Evolutionary conservation across 2,113 vertebrate genomes (phyloP), one percentile per base, ranked within the genome.

Genomic region (Alexandromys fortis): DNA sequence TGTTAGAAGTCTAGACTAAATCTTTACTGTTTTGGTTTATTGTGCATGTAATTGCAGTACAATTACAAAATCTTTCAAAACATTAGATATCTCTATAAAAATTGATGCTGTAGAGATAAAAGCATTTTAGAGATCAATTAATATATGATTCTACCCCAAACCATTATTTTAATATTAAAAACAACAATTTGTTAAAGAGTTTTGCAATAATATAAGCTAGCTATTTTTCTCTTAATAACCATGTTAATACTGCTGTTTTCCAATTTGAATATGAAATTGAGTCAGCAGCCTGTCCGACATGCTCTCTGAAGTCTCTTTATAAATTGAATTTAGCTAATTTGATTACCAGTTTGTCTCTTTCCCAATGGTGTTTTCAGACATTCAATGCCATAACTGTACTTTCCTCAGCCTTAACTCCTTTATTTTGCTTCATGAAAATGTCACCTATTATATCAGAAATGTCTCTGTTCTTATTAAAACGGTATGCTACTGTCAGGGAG

Each of bases 221-320:
- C 13, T 79, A 78, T 91, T 97, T 96, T 97, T 89, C 83, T 96
- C 72, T 95, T 96, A 95, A 95, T 94, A 91, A 85, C 75, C 90
- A 65, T 96, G 78, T 67, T 96, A 95, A 96, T 94, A 68, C 38
- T 91, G 26, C 49, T 90, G 0, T 93, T 96, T 97, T 94, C 67
- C 91, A 93, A n/a, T 92, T 93, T 92, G 68, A 91, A 70, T 30
- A 67, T 94, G 75, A 96, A 97, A 94, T 91, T 90, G 73, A 96
- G 94, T 97, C 94, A 97, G 97, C 82, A 96, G n/a, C 42, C 82
- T 97, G 9, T 90, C 86, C 49, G 10, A 86, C n/a, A 22, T 76
- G 6, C 94, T 97, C 61, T 76, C 28, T n/a, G 86, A 92, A 92
- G 16, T 90, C 45, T 94, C 61, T 79, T 94, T 58, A 93, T 87